phyloP scores from a whole-genome alignment of 2,113 vertebrate species.

The Heptranchias perlo region DNA sequence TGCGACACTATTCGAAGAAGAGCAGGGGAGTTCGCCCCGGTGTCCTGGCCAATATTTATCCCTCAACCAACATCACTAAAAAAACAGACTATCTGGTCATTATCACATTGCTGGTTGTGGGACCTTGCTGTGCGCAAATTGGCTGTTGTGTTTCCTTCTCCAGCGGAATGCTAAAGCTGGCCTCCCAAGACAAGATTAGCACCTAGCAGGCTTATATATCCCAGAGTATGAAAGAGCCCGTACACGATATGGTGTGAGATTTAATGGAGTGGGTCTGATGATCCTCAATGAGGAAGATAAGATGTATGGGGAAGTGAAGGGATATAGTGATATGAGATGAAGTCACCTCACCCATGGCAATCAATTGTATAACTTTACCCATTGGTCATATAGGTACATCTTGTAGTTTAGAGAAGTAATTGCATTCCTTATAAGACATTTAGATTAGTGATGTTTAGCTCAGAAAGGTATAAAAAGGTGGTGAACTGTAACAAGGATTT shows the following conservation, averaged over 20 bases:
- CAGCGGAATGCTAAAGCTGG: neutral
- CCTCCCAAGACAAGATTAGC: neutral
- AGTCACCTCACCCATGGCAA: neutral
- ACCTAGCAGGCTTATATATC: neutral
- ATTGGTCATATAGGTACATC: neutral
- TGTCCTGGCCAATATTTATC: too few species aligned
- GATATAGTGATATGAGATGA: neutral
- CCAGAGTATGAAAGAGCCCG: neutral
- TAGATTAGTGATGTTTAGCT: neutral
- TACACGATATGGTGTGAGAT: neutral
- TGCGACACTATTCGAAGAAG: too few species aligned
- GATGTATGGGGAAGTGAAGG: neutral
- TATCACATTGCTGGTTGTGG: too few species aligned
- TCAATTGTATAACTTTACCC: neutral
- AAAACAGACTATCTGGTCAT: too few species aligned
- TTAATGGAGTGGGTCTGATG: neutral
- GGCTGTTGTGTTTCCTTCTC: too few species aligned
- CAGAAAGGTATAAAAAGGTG: neutral
- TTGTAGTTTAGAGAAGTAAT: neutral
- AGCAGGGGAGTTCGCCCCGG: too few species aligned
- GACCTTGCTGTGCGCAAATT: too few species aligned
- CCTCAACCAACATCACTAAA: too few species aligned
- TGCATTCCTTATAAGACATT: neutral
- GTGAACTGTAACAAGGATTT: neutral
- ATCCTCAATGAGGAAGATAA: constrained; percentile 4